Evolutionary conservation across 1,140 invertebrate species (phyloP).

Genomic region (Saccostrea glomerata): DNA sequence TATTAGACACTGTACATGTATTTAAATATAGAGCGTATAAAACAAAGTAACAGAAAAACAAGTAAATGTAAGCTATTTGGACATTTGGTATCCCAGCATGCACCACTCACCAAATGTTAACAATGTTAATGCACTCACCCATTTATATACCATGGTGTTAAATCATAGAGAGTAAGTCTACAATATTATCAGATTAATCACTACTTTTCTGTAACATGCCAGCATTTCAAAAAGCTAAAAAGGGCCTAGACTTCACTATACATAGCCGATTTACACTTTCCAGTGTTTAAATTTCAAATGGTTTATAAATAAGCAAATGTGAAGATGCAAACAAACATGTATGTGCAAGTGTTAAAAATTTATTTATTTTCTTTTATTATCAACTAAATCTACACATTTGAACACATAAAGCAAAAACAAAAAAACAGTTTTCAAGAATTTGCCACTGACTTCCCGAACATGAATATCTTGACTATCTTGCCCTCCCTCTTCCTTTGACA

Average conservation of each 20-base stretch:
- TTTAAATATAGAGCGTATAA: neutral
- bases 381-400: no score
- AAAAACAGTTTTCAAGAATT: no score
- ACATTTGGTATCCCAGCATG: neutral
- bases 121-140: slow-evolving; percentile 17
- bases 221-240: neutral
- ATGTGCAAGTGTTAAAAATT: no score
- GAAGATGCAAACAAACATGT: no score
- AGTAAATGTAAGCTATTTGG: neutral
- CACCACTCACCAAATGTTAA: slow-evolving; percentile 22
- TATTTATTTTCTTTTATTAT: no score
- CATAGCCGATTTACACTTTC: no score
- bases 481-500: no score
- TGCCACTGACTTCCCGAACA: no score
- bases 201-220: neutral
- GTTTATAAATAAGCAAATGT: no score
- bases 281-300: no score
- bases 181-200: slow-evolving; percentile 12
- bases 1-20: neutral
- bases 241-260: neutral
- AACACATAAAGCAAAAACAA: no score
- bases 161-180: slow-evolving; percentile 25
- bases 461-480: no score
- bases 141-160: slow-evolving; percentile 20
- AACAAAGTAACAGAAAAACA: neutral